These are phyloP conservation scores for Cassiopea xamachana DNA, from an alignment of 30 jellyfish, hydroid and myxozoan species.

Conservation along the genomic window DNA sequence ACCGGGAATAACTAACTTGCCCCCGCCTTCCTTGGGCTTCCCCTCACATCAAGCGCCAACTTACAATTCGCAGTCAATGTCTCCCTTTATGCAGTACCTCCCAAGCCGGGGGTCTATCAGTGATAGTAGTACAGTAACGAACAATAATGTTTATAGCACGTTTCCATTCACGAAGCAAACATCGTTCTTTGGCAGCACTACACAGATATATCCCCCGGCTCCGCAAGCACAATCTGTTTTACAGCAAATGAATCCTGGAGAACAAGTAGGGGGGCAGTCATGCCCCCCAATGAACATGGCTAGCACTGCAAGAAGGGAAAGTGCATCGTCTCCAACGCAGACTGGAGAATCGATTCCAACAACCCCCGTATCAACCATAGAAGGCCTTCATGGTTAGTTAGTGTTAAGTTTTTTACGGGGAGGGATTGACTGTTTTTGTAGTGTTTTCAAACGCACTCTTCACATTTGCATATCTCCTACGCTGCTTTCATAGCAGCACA, in stretches of 20 bases:
- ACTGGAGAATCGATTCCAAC: constrained; percentile 59
- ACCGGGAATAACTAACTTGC: constrained; percentile 55
- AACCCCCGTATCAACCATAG: constrained; percentile 74
- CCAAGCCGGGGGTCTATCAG: constrained; percentile 28
- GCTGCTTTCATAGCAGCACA: no score
- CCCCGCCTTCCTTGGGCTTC: constrained; percentile 55
- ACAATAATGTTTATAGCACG: constrained; percentile 57
- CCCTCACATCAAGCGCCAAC: constrained; percentile 44
- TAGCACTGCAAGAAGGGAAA: constrained; percentile 53
- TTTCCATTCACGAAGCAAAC: constrained; percentile 35
- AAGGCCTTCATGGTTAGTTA: constrained; percentile 38
- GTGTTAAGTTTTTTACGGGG: neutral
- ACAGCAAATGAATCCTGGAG: constrained; percentile 44
- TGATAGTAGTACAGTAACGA: constrained; percentile 57
- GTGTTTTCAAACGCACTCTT: no score
- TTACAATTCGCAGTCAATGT: constrained; percentile 41
- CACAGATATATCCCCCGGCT: constrained; percentile 93
- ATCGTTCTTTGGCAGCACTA: constrained; percentile 70
- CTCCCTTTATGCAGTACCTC: constrained; percentile 41
- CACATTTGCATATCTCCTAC: no score
- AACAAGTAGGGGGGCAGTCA: constrained; percentile 51
- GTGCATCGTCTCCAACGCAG: constrained; percentile 67
- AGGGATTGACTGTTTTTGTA: no score
- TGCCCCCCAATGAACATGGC: constrained; percentile 55
- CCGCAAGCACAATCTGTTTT: constrained; percentile 47